Conservation (phyloP, 2,113 vertebrate genomes). For the Leptosomus discolor region DNA sequence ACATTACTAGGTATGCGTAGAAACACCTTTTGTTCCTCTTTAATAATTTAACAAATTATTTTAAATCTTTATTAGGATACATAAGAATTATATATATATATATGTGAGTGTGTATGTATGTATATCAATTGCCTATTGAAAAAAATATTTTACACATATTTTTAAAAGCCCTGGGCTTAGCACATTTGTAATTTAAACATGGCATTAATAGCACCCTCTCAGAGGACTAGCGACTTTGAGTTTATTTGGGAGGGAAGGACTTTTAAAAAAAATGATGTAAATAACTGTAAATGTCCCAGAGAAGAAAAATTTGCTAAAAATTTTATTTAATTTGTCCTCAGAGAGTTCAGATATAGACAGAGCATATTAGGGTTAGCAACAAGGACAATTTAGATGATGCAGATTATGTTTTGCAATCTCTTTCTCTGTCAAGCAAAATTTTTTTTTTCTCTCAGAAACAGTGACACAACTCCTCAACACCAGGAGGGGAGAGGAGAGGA, state of each 20-base stretch:
- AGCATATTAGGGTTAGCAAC: background rate
- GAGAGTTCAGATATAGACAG: background rate
- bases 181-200: background rate
- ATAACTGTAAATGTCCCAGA: background rate
- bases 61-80: background rate
- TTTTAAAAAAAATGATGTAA: background rate
- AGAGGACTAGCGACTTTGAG: background rate
- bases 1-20: background rate
- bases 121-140: background rate
- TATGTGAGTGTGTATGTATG: too few species aligned
- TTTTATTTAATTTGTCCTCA: background rate
- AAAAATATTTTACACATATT: background rate
- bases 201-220: background rate
- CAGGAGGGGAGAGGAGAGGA: background rate
- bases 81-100: background rate
- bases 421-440: background rate
- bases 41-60: background rate
- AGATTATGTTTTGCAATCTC: background rate
- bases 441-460: background rate
- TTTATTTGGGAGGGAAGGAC: background rate
- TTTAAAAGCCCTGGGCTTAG: background rate
- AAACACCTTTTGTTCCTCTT: background rate
- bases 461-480: background rate
- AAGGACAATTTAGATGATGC: background rate
- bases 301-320: background rate